These are phyloP conservation scores for Scolanthus callimorphus DNA, from an alignment of 92 coral and sea anemone genomes.

Conservation along the genomic window DNA sequence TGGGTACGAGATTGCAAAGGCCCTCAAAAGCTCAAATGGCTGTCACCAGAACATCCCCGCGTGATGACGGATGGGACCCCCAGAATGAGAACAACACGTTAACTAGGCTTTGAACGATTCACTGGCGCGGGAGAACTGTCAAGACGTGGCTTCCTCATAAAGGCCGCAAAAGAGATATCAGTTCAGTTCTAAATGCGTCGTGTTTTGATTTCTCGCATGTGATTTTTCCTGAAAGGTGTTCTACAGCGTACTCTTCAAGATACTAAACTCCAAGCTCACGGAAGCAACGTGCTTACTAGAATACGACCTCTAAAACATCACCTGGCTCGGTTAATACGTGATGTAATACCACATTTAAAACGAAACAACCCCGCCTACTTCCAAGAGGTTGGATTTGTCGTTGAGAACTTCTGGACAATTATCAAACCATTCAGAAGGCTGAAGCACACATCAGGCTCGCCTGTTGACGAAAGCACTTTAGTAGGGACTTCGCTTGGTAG, in stretches of 20 bases:
- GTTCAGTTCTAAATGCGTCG: too few relatives aligned
- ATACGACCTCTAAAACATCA: background rate
- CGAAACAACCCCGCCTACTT: slow-evolving; percentile 30
- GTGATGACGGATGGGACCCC: too few relatives aligned
- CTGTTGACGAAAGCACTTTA: slow-evolving; percentile 5
- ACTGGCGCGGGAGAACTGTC: too few relatives aligned
- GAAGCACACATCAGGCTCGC: background rate
- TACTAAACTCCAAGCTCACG: background rate
- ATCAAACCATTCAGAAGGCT: slow-evolving; percentile 43
- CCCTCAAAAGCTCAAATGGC: too few relatives aligned
- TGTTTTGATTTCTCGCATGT: too few relatives aligned
- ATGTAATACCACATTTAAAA: slow-evolving; percentile 17
- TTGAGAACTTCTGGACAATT: slow-evolving; percentile 51
- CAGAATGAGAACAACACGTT: too few relatives aligned
- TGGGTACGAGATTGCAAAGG: too few relatives aligned
- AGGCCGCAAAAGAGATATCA: too few relatives aligned
- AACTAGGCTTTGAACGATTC: too few relatives aligned
- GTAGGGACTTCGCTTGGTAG: slow-evolving; percentile 17
- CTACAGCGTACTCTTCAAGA: background rate
- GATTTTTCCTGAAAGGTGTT: slow-evolving; percentile 1
- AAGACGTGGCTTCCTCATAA: too few relatives aligned
- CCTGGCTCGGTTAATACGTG: slow-evolving; percentile 1
- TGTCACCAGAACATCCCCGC: too few relatives aligned
- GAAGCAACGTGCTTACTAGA: background rate
- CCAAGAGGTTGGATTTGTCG: slow-evolving; percentile 43